Evolutionary conservation across 2,113 vertebrate genomes (phyloP), one percentile per base, ranked within the genome.

Genomic region (Labeo catla): DNA sequence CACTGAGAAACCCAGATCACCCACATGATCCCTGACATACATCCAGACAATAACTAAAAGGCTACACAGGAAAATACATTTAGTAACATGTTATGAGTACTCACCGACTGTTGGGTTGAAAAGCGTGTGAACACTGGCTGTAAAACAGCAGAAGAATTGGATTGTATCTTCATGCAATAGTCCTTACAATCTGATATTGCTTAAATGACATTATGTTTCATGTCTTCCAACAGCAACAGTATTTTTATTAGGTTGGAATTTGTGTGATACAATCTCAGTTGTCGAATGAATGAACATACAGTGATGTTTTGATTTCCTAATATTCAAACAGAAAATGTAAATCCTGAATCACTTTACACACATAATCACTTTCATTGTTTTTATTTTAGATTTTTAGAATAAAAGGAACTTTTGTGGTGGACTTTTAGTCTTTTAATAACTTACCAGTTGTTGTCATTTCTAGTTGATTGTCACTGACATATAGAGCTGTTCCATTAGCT

Each of bases 261-360:
- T 59, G 19, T 28, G n/a, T 63, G n/a, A 63, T 36, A 28, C 28
- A 28, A 28, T 28, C 28, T 28, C n/a, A 47, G n/a, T 72, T 39
- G 63, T 65, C 36, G 16, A 4, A 16, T 74, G 28, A 43, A 49
- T 50, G 13, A 3, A 50, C 19, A 86, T 7, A 28, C 28, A 0
- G 13, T 36, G 28, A 28, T 1, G 79, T 88, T 23, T 68, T 59
- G 0, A 9, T 34, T 47, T 76, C 74, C 0, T 50, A 39, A 5
- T 59, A 8, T 4, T 34, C 9, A 10, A 8, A 0, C 49, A 88
- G 54, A 0, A 5, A 0, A 2, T 65, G 87, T 10, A 86, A 36
- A 21, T 88, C 74, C 59, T 65, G 8, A 15, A 6, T 78, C 34
- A 82, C 79, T 70, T 72, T 34, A 86, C 80, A 88, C 10, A 79